Evolutionary conservation across 2,888 invertebrate genomes (phyloP).

Genomic region (Petrophora chlorosata): DNA sequence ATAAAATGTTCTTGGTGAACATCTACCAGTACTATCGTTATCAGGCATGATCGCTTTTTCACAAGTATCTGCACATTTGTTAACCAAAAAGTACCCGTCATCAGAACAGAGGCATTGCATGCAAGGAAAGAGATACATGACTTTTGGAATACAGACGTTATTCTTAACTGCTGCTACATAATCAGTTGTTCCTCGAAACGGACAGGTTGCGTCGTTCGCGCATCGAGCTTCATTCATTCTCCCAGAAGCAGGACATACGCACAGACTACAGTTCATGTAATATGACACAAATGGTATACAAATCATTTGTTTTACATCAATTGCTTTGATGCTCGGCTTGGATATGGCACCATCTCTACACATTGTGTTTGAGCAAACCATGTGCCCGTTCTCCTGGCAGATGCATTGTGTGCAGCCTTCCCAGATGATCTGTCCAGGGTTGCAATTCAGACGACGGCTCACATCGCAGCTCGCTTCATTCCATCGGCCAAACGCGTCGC

Average conservation of each 20-base stretch:
- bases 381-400: conserved; percentile 61
- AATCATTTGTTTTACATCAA: conserved; percentile 35
- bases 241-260: conserved; percentile 69
- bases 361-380: conserved; percentile 54
- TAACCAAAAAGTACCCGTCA: conserved; percentile 55
- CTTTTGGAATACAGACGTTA: conserved; percentile 66
- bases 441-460: conserved; percentile 52
- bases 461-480: conserved; percentile 56
- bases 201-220: conserved; percentile 60
- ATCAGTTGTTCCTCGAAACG: conserved; percentile 36
- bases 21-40: conserved; percentile 41
- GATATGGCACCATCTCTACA: conserved; percentile 45
- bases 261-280: conserved; percentile 68
- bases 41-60: conserved; percentile 31
- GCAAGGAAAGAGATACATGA: conserved; percentile 69
- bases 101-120: conserved; percentile 68
- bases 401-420: conserved; percentile 69
- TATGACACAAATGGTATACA: conserved; percentile 69
- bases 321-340: conserved; percentile 7
- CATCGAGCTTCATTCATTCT: conserved; percentile 64
- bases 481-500: conserved; percentile 61
- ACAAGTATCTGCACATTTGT: conserved; percentile 67
- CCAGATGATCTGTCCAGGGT: conserved; percentile 61
- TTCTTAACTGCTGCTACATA: conserved; percentile 42
- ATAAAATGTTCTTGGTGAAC: conserved; percentile 61